A percentile compares a stretch with the other conserved stretches of the same genome.
phyloP scores from a whole-genome alignment of 2,113 vertebrate species.

The Phalacrocorax aristotelis region DNA sequence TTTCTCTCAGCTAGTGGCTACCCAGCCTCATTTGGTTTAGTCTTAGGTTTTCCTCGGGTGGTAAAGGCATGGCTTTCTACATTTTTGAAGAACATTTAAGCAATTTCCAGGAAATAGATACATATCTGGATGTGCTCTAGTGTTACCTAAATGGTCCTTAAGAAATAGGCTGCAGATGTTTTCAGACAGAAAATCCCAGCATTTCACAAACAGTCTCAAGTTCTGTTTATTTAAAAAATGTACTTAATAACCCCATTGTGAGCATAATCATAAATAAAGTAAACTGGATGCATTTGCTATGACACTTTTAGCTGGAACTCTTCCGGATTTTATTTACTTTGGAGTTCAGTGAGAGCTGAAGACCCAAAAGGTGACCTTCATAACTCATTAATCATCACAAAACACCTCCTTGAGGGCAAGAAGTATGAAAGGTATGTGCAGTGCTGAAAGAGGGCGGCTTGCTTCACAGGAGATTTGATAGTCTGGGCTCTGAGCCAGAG shows the following conservation, averaged over 20 bases:
- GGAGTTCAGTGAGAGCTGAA: background rate
- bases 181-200: background rate
- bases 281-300: slow-evolving; percentile 4
- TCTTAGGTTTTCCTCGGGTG: background rate
- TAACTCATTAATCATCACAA: slow-evolving; percentile 45
- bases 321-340: background rate
- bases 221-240: slow-evolving; percentile 8
- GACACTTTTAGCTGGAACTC: background rate
- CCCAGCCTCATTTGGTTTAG: background rate
- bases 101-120: slow-evolving; percentile 12
- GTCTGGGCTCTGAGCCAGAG: background rate
- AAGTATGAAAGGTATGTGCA: slow-evolving; percentile 34
- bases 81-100: background rate
- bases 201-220: slow-evolving; percentile 33
- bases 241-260: background rate
- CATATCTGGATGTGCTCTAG: background rate
- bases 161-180: slow-evolving; percentile 25
- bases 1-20: background rate
- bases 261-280: slow-evolving; percentile 36
- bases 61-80: background rate
- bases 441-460: background rate
- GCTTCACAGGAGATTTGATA: background rate
- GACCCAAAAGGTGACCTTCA: slow-evolving; percentile 28
- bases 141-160: background rate
- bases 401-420: slow-evolving; percentile 18